Evolutionary conservation across 2,113 vertebrate genomes (phyloP), one percentile per base, ranked within the genome.

Genomic region (Xyliphius kryptos): DNA sequence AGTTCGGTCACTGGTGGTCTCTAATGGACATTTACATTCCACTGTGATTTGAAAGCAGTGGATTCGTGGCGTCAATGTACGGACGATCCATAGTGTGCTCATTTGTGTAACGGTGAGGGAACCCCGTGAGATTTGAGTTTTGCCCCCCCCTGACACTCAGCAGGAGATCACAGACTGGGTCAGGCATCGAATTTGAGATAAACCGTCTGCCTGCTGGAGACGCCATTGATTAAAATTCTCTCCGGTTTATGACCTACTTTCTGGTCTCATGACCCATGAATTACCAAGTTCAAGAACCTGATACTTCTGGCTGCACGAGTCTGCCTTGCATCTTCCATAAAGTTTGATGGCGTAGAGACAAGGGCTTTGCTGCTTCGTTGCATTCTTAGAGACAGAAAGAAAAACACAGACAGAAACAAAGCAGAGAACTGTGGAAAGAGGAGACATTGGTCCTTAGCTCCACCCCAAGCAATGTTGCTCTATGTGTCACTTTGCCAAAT

Each of bases 201-300:
- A 56, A 12, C 56, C 17, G 58, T 37, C 44, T 14, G 7, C 50
- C 22, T 47, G 44, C 36, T 47, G 17, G 38, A 63, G 47, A 21
- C 49, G 3, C 41, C 21, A 2, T 47, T 68, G 41, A 67, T 62
- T 68, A 61, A 68, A 61, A 21, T 20, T 44, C 14, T 44, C 19
- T 15, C 20, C 14, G 61, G 61, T 68, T 71, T 71, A 74, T 52
- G 19, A 54, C 14, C 50, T 49, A 57, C 61, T 54, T 44, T 32
- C 61, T 56, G 56, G 61, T 55, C 60, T 51, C 38, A 68, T 52
- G 26, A 60, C 60, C 54, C 61, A 69, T 62, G 63, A 66, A 69
- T 69, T 53, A 65, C 54, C 9, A 38, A 55, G 41, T 56, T 58
- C 11, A 64, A 47, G 40, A 43, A 55, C 52, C 41, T 3, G 15